phyloP scores from a whole-genome alignment of 2,888 invertebrate genomes.

The Andrena hattorfiana region DNA sequence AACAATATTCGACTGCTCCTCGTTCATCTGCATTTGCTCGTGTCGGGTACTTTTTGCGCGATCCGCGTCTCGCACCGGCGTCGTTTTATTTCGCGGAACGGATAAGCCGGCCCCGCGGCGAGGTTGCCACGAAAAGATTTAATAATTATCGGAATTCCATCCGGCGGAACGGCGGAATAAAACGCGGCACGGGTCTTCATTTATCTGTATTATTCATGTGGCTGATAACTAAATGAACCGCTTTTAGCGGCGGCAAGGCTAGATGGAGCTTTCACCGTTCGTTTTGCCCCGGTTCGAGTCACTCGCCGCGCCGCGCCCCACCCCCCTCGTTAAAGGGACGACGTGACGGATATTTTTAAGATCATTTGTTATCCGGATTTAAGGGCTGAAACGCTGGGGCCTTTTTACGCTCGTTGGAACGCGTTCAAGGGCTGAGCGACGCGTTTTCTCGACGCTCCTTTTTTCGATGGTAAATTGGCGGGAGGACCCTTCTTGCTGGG shows the following conservation, averaged over 20 bases:
- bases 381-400: constrained; percentile 29
- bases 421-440: constrained; percentile 5
- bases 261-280: constrained; percentile 9
- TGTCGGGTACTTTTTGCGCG: neutral
- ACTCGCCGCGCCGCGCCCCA: neutral
- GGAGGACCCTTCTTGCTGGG: neutral
- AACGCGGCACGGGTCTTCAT: constrained; percentile 12
- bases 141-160: constrained; percentile 51
- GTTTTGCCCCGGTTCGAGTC: constrained; percentile 4
- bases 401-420: constrained; percentile 29
- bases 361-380: constrained; percentile 46
- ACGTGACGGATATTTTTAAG: constrained; percentile 49
- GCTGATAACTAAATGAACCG: constrained; percentile 37
- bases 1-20: neutral
- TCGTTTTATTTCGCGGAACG: neutral
- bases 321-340: neutral
- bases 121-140: neutral
- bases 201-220: constrained; percentile 28
- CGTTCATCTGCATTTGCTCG: neutral
- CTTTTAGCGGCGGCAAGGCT: constrained; percentile 22
- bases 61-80: neutral
- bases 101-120: neutral
- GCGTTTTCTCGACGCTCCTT: neutral
- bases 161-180: constrained; percentile 24
- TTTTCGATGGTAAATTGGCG: constrained; percentile 2